Base-by-base conservation (phyloP, 64 coral and sea anemone species). In the Porites lutea region DNA sequence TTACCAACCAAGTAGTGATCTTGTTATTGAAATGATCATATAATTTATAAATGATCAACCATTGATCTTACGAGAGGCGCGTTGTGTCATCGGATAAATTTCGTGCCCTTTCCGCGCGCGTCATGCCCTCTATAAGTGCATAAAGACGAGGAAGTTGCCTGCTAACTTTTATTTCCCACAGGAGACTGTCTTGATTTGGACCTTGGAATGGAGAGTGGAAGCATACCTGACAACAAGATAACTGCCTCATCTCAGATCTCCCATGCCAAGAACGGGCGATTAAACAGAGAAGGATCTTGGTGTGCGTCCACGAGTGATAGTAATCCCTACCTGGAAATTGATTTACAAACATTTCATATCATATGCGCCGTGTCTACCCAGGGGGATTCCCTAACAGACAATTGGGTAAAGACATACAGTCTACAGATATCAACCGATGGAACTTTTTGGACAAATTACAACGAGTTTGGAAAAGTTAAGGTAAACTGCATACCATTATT, bases 351-450 rank as follows among this genome's bases (percentile, higher is more conserved):
- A 52, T 47, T 75, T 75, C 73, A 75, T 75, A 37, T 37, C 27
- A 37, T 37, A 37, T 37, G 71, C 48, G 71, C 48, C 1, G 27
- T 37, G 27, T 37, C 73, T 3, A 75, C 73, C 50, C 48, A 75
- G 16, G 73, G 73, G 27, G 50, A 75, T 75, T 75, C 73, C 15
- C 46, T 18, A 50, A 10, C 13, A 75, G 73, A 75, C 50, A 5
- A 75, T 15, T 75, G 73, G 73, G 73, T 52, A 2, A 50, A 75
- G 73, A 75, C 73, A 19, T 75, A 75, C 48, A 75, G 3, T 6
- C 13, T 75, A 75, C 73, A 75, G 7, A 5, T 18, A 75, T 75
- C 73, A 11, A 75, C 73, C 48, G 73, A 75, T 75, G 73, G 48
- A 5, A 46, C 13, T 15, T 15, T 5, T 16, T 75, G 47, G 73